phyloP scores from a whole-genome alignment of 2,113 vertebrate species.

The Salvelinus sp. region DNA sequence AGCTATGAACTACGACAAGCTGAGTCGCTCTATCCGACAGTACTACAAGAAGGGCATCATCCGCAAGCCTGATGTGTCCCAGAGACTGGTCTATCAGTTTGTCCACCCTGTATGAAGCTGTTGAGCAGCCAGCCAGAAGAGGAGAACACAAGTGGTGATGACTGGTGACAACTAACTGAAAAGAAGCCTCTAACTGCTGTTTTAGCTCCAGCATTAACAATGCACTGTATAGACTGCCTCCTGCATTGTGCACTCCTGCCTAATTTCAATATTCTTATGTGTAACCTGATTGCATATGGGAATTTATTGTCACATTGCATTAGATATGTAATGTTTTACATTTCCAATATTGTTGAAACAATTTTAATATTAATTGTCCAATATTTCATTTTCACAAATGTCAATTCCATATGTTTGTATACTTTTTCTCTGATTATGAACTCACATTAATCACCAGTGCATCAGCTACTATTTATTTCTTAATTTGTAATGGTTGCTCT shows the following conservation, averaged over 20 bases:
- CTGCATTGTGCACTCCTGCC: slow-evolving; percentile 23
- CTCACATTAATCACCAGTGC: background rate
- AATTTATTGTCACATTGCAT: background rate
- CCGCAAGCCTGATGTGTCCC: slow-evolving; percentile 89
- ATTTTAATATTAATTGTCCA: background rate
- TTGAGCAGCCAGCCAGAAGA: background rate
- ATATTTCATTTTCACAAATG: background rate
- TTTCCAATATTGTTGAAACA: background rate
- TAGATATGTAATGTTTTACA: background rate
- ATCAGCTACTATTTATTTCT: background rate
- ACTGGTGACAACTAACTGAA: slow-evolving; percentile 23
- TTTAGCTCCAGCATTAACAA: background rate
- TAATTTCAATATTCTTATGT: slow-evolving; percentile 19
- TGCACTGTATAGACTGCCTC: background rate
- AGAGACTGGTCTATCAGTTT: slow-evolving; percentile 94
- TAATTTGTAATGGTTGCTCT: background rate
- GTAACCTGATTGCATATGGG: background rate
- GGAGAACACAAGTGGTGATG: slow-evolving; percentile 8
- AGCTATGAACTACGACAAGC: slow-evolving; percentile 96
- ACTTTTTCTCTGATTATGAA: background rate
- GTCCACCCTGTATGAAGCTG: slow-evolving; percentile 83
- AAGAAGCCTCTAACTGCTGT: slow-evolving; percentile 43
- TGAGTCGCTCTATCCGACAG: slow-evolving; percentile 95
- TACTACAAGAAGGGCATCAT: slow-evolving; percentile 98
- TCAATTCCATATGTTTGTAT: background rate